These are phyloP conservation scores for Scaptomyza cyrtandrae DNA, from an alignment of 2,888 invertebrate species.

Conservation along the genomic window DNA sequence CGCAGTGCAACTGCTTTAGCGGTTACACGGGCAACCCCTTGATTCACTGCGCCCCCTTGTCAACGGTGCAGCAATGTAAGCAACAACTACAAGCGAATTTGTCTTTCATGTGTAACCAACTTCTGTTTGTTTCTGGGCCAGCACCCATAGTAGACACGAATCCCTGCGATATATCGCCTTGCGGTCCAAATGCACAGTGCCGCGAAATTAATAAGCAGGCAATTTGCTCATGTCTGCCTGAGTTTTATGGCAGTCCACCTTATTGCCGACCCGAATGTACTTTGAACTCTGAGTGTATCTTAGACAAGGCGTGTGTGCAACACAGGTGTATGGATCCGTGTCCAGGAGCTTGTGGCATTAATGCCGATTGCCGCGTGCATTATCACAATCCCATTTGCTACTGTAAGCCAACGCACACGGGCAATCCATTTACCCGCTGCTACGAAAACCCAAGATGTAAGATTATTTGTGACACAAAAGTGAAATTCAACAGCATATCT, in stretches of 20 bases:
- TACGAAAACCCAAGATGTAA: conserved; percentile 76
- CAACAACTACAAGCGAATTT: background rate
- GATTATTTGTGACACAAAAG: conserved; percentile 26
- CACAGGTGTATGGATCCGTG: conserved; percentile 89
- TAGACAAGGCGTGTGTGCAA: conserved; percentile 87
- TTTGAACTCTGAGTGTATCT: conserved; percentile 88
- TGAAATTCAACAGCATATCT: background rate
- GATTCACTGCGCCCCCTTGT: conserved; percentile 86
- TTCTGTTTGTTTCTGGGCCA: conserved; percentile 16
- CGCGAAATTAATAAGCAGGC: conserved; percentile 86
- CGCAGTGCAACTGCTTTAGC: conserved; percentile 89
- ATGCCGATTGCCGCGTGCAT: conserved; percentile 87
- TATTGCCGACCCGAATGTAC: conserved; percentile 91
- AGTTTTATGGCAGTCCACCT: conserved; percentile 90
- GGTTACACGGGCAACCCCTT: conserved; percentile 90
- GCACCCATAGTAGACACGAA: conserved; percentile 82
- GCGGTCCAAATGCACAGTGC: conserved; percentile 88
- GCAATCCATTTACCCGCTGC: conserved; percentile 89
- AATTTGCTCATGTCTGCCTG: conserved; percentile 89
- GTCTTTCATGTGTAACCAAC: conserved; percentile 13
- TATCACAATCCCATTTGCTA: conserved; percentile 89
- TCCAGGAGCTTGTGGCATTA: conserved; percentile 87
- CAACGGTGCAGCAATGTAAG: conserved; percentile 86
- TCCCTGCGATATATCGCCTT: conserved; percentile 88
- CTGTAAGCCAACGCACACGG: conserved; percentile 86